Percentiles rank a stretch among this genome's conserved stretches.
These are phyloP conservation scores for Calephelis nemesis DNA, from an alignment of 1,140 invertebrate species.

Conservation along the genomic window DNA sequence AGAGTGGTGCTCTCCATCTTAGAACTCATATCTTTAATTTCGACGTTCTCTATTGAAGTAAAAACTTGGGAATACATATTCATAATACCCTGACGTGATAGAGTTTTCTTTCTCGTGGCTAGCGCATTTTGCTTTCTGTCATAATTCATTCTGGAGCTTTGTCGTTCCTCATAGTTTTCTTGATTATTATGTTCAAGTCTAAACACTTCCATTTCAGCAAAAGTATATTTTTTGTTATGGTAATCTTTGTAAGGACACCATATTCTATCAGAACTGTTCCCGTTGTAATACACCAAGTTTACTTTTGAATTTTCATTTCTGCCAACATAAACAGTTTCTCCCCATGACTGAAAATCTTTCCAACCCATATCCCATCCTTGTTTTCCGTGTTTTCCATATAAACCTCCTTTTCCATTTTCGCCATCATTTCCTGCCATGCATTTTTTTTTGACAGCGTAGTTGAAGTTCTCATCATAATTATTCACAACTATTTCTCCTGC, in stretches of 20 bases:
- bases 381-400: constrained; percentile 22
- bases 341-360: constrained; percentile 19
- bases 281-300: constrained; percentile 17
- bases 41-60: constrained; percentile 5
- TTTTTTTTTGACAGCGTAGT: not conserved
- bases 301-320: constrained; percentile 22
- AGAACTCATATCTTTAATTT: not conserved
- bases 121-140: constrained; percentile 12
- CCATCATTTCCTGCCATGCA: not conserved
- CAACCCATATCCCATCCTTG: constrained; percentile 23
- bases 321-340: constrained; percentile 7
- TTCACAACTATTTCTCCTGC: constrained; percentile 12
- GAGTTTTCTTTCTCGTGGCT: constrained; percentile 4
- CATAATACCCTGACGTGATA: constrained; percentile 1
- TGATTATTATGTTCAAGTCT: constrained; percentile 6
- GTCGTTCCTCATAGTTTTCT: not conserved
- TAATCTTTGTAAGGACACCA: constrained; percentile 20
- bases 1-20: not conserved
- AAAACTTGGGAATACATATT: constrained; percentile 9
- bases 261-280: constrained; percentile 9
- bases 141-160: constrained; percentile 4
- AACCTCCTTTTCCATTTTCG: constrained; percentile 17
- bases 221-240: constrained; percentile 2
- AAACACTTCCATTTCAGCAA: constrained; percentile 16
- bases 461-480: not conserved